Conservation (phyloP, 2,113 vertebrate species). For the Zeus faber region DNA sequence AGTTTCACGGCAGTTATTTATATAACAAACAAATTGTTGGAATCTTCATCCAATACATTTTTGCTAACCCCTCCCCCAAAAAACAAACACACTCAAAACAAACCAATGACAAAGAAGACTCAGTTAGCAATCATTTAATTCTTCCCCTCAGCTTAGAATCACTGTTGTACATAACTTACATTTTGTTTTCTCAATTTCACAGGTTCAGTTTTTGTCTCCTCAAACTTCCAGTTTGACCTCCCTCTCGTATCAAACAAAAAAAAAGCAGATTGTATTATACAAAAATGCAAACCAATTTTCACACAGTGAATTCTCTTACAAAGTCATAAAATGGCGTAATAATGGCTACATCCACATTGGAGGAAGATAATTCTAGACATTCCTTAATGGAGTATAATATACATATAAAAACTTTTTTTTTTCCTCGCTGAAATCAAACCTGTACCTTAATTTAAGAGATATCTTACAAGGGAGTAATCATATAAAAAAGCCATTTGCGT, state of each 20-base stretch:
- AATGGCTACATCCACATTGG: slow-evolving; percentile 87
- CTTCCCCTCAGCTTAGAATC: slow-evolving; percentile 77
- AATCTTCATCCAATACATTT: neutral
- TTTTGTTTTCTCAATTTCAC: slow-evolving; percentile 76
- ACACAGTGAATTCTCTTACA: slow-evolving; percentile 88
- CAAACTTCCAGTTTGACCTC: slow-evolving; percentile 78
- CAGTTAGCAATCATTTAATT: slow-evolving; percentile 80
- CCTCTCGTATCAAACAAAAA: slow-evolving; percentile 76
- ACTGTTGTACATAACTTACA: slow-evolving; percentile 80
- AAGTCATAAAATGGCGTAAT: slow-evolving; percentile 85
- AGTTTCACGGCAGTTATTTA: too few species aligned
- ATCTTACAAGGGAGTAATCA: slow-evolving; percentile 81
- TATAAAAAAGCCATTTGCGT: slow-evolving; percentile 75
- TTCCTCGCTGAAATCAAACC: slow-evolving; percentile 81
- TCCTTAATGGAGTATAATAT: slow-evolving; percentile 89
- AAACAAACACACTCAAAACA: neutral
- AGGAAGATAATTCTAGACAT: slow-evolving; percentile 87
- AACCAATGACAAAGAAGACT: slow-evolving; percentile 30
- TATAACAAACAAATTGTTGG: too few species aligned
- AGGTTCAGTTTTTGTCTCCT: slow-evolving; percentile 67
- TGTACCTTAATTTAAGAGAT: slow-evolving; percentile 86
- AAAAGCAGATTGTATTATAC: slow-evolving; percentile 85
- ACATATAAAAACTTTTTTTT: slow-evolving; percentile 78
- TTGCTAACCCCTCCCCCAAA: too few species aligned
- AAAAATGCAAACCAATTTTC: slow-evolving; percentile 88